Evolutionary conservation across 2,797 vertebrate genomes (phyloP).

Genomic region (Sandelia bainsii): DNA sequence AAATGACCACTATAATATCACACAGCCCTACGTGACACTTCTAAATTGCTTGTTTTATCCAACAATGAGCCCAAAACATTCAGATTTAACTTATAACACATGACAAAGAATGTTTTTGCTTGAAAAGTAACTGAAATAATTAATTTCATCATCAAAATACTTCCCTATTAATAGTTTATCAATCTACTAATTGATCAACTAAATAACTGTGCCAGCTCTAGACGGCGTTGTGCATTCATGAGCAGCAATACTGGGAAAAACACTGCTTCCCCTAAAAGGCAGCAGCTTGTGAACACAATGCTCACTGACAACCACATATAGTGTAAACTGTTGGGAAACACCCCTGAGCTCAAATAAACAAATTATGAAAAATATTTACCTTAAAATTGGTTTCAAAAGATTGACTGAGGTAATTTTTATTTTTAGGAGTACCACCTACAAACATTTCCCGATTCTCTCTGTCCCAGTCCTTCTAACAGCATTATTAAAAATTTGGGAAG

Average conservation of each 20-base stretch:
- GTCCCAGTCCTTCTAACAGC: neutral
- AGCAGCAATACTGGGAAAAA: neutral
- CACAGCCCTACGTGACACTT: too few species aligned
- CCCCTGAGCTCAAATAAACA: neutral
- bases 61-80: neutral
- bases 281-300: neutral
- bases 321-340: conserved; percentile 19
- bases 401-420: neutral
- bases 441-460: neutral
- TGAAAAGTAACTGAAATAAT: too few species aligned
- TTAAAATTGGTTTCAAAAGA: neutral
- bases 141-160: neutral
- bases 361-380: neutral
- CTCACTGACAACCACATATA: neutral
- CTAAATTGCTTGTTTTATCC: neutral
- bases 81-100: too few species aligned
- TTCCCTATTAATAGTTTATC: too few species aligned
- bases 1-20: too few species aligned
- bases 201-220: neutral
- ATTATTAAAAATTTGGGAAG: neutral
- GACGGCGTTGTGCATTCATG: neutral
- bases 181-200: neutral
- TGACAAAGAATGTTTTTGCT: neutral
- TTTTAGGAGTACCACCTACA: neutral
- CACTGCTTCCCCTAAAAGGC: neutral